These are phyloP conservation scores for Drosophila picticornis DNA, from an alignment of 2,888 invertebrate genomes.

Conservation along the genomic window DNA sequence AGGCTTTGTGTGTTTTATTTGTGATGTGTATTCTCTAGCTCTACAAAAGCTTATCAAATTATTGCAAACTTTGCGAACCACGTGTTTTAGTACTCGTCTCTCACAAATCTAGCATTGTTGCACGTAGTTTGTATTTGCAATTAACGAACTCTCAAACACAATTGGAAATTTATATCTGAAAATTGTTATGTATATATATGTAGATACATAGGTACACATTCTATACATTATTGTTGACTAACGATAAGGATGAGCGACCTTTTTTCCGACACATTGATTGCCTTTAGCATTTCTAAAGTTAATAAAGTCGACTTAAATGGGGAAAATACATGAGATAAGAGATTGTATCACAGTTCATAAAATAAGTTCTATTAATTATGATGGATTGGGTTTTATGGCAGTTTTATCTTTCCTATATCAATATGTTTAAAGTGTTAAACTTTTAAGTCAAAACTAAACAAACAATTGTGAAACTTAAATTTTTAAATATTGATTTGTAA, in stretches of 20 bases:
- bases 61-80: constrained; percentile 36
- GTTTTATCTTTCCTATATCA: neutral
- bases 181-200: neutral
- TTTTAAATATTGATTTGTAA: constrained; percentile 8
- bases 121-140: neutral
- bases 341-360: constrained; percentile 7
- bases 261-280: constrained; percentile 22
- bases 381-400: constrained; percentile 4
- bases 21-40: neutral
- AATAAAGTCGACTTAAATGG: constrained; percentile 54
- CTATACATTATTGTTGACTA: constrained; percentile 10
- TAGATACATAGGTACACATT: constrained; percentile 1
- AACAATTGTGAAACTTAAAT: neutral
- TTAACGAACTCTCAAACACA: neutral
- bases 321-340: neutral
- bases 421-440: neutral
- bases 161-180: neutral
- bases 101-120: neutral
- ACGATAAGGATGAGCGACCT: constrained; percentile 32
- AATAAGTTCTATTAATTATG: constrained; percentile 15
- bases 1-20: neutral
- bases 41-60: constrained; percentile 28
- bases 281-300: constrained; percentile 30
- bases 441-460: neutral
- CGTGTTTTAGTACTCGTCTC: constrained; percentile 34